Conservation (phyloP, 2,113 vertebrate genomes). For the Pyrgilauda ruficollis region DNA sequence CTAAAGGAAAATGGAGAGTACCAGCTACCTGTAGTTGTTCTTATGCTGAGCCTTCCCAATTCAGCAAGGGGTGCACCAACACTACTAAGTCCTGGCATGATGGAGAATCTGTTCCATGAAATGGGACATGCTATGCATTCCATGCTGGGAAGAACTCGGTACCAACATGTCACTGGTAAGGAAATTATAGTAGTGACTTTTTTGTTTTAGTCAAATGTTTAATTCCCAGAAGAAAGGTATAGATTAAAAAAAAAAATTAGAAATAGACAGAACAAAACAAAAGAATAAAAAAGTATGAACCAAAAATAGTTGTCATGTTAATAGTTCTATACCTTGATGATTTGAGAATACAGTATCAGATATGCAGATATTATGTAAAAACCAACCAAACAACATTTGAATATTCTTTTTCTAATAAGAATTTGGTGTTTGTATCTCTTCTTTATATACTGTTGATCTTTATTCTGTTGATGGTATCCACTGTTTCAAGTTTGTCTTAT, state of each 20-base stretch:
- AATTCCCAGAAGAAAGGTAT: not conserved
- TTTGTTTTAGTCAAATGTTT: not conserved
- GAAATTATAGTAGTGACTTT: too few species aligned
- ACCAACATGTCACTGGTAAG: slow-evolving; percentile 95
- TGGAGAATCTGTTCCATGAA: slow-evolving; percentile 99
- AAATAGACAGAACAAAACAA: not conserved
- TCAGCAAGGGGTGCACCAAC: slow-evolving; percentile 79
- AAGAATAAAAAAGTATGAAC: not conserved
- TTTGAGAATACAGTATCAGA: not conserved
- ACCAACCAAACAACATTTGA: not conserved
- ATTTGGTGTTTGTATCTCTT: not conserved
- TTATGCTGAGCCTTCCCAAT: slow-evolving; percentile 91
- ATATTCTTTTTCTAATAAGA: not conserved
- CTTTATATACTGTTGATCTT: not conserved
- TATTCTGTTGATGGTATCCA: not conserved
- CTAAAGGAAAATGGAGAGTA: slow-evolving; percentile 82
- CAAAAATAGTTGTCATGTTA: not conserved
- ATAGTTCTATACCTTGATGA: not conserved
- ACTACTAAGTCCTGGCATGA: slow-evolving; percentile 90
- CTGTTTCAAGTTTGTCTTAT: not conserved
- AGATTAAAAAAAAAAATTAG: not conserved
- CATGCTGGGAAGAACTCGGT: slow-evolving; percentile 93
- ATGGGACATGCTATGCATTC: slow-evolving; percentile 99
- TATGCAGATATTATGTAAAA: not conserved
- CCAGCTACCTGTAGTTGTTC: slow-evolving; percentile 92